Conservation (phyloP, 2,113 vertebrate genomes). For the Mionectes macconnelli region DNA sequence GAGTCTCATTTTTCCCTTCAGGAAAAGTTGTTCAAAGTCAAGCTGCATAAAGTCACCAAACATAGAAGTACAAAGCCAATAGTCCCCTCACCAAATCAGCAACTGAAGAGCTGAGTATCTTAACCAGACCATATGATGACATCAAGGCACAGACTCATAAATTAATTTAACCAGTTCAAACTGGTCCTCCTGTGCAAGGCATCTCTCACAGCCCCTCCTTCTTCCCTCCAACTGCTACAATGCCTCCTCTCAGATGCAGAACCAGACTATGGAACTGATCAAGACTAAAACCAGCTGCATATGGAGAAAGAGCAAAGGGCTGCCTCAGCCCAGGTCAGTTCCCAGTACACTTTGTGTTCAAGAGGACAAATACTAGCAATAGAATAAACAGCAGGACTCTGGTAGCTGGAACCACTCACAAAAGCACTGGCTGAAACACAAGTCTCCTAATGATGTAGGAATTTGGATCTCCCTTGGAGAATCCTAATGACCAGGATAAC, state of each 20-base stretch:
- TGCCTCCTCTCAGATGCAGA: not conserved
- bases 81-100: not conserved
- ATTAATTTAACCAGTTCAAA: not conserved
- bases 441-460: not conserved
- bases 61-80: not conserved
- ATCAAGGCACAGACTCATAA: not conserved
- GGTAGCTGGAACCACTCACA: not conserved
- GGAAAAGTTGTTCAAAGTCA: not conserved
- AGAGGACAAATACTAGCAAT: fast-evolving
- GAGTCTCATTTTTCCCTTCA: not conserved
- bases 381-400: not conserved
- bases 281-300: not conserved
- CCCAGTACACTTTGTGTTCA: fast-evolving
- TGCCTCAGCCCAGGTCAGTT: not conserved
- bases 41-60: not conserved
- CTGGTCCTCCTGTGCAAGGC: not conserved
- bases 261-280: not conserved
- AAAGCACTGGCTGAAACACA: not conserved
- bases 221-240: not conserved
- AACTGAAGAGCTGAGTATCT: not conserved
- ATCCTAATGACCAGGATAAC: not conserved
- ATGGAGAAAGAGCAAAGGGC: not conserved
- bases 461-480: not conserved
- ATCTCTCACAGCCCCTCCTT: not conserved
- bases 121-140: not conserved